Evolutionary conservation across 2,113 vertebrate species (phyloP).

Genomic region (Daphoenositta chrysoptera): DNA sequence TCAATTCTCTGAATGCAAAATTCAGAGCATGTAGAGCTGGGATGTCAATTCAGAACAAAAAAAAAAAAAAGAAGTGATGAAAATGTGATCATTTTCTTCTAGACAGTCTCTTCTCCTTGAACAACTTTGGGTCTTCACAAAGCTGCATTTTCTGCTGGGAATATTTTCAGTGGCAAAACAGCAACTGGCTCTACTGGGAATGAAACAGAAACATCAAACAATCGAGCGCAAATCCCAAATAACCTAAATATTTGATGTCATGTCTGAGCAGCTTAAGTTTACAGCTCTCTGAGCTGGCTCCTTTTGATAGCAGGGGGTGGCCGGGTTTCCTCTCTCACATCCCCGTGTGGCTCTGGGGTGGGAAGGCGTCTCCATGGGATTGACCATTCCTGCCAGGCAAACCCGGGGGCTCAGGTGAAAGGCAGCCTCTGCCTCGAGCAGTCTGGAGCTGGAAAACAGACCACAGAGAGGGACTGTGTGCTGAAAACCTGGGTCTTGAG

Average conservation of each 20-base stretch:
- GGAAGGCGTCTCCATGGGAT: neutral
- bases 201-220: slow-evolving; percentile 48
- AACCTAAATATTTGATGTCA: slow-evolving; percentile 62
- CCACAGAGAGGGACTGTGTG: neutral
- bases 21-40: neutral
- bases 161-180: slow-evolving; percentile 16
- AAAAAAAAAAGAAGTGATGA: neutral
- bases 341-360: neutral
- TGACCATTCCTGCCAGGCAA: neutral
- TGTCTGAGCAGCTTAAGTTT: slow-evolving; percentile 49
- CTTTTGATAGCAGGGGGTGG: neutral
- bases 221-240: slow-evolving; percentile 33
- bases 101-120: slow-evolving; percentile 1
- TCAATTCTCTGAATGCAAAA: neutral
- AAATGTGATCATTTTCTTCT: neutral
- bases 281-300: neutral
- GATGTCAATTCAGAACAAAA: neutral
- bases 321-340: neutral
- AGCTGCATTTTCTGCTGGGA: slow-evolving; percentile 35
- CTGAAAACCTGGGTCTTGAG: neutral
- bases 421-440: neutral
- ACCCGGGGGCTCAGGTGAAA: neutral
- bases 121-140: neutral
- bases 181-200: slow-evolving; percentile 12
- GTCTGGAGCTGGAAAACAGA: neutral